Conservation (phyloP, 2,113 vertebrate species). For the Procavia capensis region DNA sequence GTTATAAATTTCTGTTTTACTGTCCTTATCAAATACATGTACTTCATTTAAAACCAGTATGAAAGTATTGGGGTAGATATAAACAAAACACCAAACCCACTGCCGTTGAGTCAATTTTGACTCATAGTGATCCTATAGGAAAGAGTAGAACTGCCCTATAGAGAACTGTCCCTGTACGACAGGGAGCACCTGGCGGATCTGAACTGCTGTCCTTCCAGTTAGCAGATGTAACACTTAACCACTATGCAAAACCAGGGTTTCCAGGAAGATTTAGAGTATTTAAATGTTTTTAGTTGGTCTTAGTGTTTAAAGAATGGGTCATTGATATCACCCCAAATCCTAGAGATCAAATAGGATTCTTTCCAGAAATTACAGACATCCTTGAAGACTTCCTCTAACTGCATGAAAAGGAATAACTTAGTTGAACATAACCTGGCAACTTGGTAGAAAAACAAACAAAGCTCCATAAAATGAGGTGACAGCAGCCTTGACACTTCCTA, state of each 20-base stretch:
- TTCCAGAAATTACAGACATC: conserved; percentile 14
- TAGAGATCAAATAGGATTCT: neutral
- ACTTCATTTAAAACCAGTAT: neutral
- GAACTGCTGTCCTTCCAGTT: too few relatives aligned
- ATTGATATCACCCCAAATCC: neutral
- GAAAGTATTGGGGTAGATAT: neutral
- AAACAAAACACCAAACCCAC: too few relatives aligned
- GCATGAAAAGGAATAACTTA: neutral
- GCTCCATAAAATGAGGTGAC: neutral
- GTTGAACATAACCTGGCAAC: neutral
- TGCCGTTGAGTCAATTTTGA: too few relatives aligned
- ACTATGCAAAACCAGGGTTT: too few relatives aligned
- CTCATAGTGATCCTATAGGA: too few relatives aligned
- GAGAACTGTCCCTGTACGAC: too few relatives aligned
- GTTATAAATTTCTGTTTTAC: neutral
- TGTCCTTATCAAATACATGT: neutral
- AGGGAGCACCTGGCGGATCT: too few relatives aligned
- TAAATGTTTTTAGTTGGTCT: neutral
- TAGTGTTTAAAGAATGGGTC: conserved; percentile 3
- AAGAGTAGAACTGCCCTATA: too few relatives aligned
- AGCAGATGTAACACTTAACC: too few relatives aligned
- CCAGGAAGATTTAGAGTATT: neutral
- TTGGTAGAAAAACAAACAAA: conserved; percentile 35
- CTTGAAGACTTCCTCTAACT: neutral
- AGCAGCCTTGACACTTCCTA: neutral